Percentiles rank a stretch among this genome's conserved stretches.
Evolutionary conservation across 2,888 invertebrate species (phyloP).

Genomic region (Leptodirus hochenwartii): DNA sequence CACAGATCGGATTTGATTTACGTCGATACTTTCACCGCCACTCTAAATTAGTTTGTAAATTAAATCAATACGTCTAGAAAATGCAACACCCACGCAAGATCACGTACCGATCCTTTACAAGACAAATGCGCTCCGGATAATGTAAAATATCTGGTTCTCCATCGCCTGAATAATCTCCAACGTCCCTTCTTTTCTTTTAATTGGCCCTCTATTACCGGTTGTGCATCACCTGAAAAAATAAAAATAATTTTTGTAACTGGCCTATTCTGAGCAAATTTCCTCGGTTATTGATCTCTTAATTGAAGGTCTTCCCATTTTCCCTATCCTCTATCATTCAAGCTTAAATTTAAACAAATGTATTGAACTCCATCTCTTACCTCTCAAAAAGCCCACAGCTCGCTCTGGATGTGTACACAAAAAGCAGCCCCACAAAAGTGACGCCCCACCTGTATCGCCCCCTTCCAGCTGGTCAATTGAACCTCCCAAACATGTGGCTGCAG

Average conservation of each 20-base stretch:
- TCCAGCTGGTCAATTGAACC: constrained; percentile 26
- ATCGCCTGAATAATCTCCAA: constrained; percentile 78
- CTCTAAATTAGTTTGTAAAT: constrained; percentile 35
- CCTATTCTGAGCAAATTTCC: neutral
- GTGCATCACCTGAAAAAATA: constrained; percentile 38
- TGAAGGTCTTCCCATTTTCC: too few species aligned
- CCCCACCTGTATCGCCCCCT: too few species aligned
- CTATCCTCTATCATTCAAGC: neutral
- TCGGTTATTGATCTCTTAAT: too few species aligned
- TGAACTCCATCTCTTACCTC: constrained; percentile 30
- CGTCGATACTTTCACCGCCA: constrained; percentile 72
- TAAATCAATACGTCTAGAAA: constrained; percentile 2
- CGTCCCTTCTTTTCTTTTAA: constrained; percentile 83
- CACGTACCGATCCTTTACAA: constrained; percentile 62
- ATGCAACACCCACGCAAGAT: constrained; percentile 4
- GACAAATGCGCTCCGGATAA: constrained; percentile 82
- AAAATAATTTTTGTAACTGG: too few species aligned
- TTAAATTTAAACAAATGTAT: neutral
- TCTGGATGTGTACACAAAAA: constrained; percentile 89
- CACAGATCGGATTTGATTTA: constrained; percentile 88
- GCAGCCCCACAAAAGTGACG: constrained; percentile 62
- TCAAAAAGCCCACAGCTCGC: constrained; percentile 65
- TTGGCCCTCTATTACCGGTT: constrained; percentile 79
- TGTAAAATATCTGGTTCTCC: constrained; percentile 89
- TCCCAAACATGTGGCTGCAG: constrained; percentile 1